Conservation (phyloP, 1,140 invertebrate species). For the Drosophila ogumai region DNA sequence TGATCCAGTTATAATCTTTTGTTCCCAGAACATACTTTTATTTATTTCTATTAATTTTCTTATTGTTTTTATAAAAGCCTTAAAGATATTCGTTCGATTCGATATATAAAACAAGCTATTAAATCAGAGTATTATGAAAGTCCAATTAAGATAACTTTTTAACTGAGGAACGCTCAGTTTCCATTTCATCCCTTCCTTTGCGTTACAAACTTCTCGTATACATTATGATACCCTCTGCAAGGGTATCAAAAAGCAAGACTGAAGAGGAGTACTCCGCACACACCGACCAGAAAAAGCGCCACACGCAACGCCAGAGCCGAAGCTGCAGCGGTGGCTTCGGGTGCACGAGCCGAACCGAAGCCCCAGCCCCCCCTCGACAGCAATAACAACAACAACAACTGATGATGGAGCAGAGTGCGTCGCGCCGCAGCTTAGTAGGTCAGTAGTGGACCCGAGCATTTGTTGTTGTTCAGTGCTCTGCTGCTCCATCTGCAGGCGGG, state of each 20-base stretch:
- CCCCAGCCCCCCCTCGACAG: neutral
- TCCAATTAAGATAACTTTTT: neutral
- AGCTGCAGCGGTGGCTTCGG: conserved; percentile 17
- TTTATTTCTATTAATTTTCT: too few species aligned
- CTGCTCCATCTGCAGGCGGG: conserved; percentile 16
- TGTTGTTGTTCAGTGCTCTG: conserved; percentile 52
- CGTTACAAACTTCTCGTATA: neutral
- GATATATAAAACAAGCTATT: too few species aligned
- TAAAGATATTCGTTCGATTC: too few species aligned
- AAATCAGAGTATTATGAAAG: neutral
- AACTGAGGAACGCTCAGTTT: neutral
- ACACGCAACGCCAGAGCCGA: conserved; percentile 63
- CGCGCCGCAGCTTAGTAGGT: conserved; percentile 75
- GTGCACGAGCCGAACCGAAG: conserved; percentile 7
- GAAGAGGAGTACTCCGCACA: conserved; percentile 17
- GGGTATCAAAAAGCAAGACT: conserved; percentile 21
- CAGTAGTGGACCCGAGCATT: conserved; percentile 76
- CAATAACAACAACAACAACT: neutral
- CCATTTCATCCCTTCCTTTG: neutral
- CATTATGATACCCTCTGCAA: neutral
- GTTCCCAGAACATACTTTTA: too few species aligned
- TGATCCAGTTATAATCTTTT: too few species aligned
- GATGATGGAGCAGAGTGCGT: conserved; percentile 49
- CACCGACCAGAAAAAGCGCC: conserved; percentile 56
- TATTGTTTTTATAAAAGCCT: too few species aligned